Percentiles rank a stretch among this genome's conserved stretches.
phyloP scores from a whole-genome alignment of 2,797 vertebrate species.

The Rhyacichthys aspro region DNA sequence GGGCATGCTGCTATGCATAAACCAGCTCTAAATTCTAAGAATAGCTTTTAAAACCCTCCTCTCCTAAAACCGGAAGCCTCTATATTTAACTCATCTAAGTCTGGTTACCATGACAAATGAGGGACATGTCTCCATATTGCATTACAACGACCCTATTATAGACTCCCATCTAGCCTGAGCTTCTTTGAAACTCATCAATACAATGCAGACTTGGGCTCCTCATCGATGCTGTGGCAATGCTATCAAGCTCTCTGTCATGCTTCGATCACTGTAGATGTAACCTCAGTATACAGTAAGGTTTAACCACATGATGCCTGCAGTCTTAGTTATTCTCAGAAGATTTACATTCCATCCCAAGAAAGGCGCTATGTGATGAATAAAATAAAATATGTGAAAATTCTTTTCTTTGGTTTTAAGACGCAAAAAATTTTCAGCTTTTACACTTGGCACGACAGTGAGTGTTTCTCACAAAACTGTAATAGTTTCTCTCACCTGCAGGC shows the following conservation, averaged over 20 bases:
- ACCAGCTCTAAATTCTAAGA: slow-evolving; percentile 70
- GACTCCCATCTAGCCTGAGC: slow-evolving; percentile 62
- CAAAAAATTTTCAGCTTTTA: no score
- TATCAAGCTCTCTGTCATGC: slow-evolving; percentile 44
- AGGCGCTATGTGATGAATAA: no score
- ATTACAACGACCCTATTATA: slow-evolving; percentile 65
- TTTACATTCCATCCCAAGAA: no score
- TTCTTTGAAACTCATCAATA: slow-evolving; percentile 63
- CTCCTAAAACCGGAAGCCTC: slow-evolving; percentile 71
- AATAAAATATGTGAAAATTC: no score
- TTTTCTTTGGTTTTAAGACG: no score
- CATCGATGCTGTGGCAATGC: slow-evolving; percentile 53
- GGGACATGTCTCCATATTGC: slow-evolving; percentile 69
- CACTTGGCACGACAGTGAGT: not conserved
- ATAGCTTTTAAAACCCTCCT: slow-evolving; percentile 75
- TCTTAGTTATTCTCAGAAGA: slow-evolving; percentile 19
- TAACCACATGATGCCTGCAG: slow-evolving; percentile 41
- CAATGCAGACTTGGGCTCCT: slow-evolving; percentile 45
- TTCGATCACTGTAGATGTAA: slow-evolving; percentile 27
- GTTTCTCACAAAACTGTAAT: not conserved
- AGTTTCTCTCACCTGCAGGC: not conserved
- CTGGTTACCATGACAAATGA: slow-evolving; percentile 77
- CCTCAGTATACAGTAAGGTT: slow-evolving; percentile 40
- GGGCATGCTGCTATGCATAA: slow-evolving; percentile 52
- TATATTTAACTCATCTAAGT: slow-evolving; percentile 79